Evolutionary conservation across 2,113 vertebrate species (phyloP).

Genomic region (Mesitornis unicolor): DNA sequence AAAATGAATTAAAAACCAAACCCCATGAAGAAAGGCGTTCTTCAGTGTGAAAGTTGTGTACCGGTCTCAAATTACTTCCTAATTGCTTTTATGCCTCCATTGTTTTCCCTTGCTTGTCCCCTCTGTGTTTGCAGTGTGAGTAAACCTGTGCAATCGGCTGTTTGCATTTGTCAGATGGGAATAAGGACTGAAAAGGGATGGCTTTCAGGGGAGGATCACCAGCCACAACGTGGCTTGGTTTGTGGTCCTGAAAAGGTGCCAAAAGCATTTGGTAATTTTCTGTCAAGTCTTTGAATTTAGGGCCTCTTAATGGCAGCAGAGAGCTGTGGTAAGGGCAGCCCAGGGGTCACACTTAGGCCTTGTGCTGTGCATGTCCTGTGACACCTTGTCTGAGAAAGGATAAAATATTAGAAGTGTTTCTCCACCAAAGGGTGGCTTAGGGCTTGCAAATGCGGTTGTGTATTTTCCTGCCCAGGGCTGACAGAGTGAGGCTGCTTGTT

Average conservation of each 20-base stretch:
- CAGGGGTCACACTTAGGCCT: rapidly evolving
- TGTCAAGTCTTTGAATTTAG: neutral
- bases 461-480: neutral
- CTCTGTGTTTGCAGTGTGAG: neutral
- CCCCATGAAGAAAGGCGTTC: neutral
- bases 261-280: neutral
- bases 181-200: rapidly evolving
- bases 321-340: neutral
- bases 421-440: rapidly evolving
- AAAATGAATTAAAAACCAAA: neutral
- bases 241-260: neutral
- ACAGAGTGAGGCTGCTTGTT: neutral
- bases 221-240: neutral
- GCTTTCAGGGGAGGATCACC: neutral
- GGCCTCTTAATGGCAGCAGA: rapidly evolving
- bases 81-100: neutral
- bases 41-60: slow-evolving; percentile 16
- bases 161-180: neutral
- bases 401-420: neutral
- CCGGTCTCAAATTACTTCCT: slow-evolving; percentile 32
- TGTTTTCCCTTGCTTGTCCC: slow-evolving; percentile 35
- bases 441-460: neutral
- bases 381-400: neutral
- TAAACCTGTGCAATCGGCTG: neutral
- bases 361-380: rapidly evolving